Evolutionary conservation across 2,113 vertebrate genomes (phyloP).

Genomic region (Thamnaconus septentrionalis): DNA sequence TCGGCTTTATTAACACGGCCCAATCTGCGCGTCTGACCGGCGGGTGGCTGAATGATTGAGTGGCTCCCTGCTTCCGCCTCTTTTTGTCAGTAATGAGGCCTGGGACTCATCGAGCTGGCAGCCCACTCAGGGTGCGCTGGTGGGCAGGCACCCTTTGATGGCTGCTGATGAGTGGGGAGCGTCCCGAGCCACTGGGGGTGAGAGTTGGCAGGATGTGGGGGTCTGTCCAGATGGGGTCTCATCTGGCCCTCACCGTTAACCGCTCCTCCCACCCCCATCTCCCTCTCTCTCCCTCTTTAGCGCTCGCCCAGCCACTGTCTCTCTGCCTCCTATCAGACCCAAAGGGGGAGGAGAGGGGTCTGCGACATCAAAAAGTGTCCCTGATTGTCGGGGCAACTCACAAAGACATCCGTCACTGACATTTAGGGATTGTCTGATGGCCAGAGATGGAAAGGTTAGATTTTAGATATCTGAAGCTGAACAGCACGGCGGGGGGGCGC

Average conservation of each 20-base stretch:
- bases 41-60: slow-evolving; percentile 43
- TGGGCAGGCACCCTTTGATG: slow-evolving; percentile 66
- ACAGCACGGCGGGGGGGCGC: slow-evolving; percentile 23
- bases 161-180: slow-evolving; percentile 56
- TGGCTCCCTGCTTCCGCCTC: slow-evolving; percentile 34
- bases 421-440: slow-evolving; percentile 67
- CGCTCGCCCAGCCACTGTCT: slow-evolving; percentile 29
- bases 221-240: slow-evolving; percentile 72
- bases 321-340: slow-evolving; percentile 39
- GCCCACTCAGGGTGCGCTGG: slow-evolving; percentile 48
- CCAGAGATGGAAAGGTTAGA: slow-evolving; percentile 64
- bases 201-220: slow-evolving; percentile 61
- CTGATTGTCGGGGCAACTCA: slow-evolving; percentile 51
- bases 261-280: slow-evolving; percentile 3
- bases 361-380: slow-evolving; percentile 54
- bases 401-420: slow-evolving; percentile 62
- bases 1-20: slow-evolving; percentile 10
- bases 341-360: slow-evolving; percentile 54
- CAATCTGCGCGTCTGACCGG: slow-evolving; percentile 2
- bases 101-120: slow-evolving; percentile 46
- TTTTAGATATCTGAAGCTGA: slow-evolving; percentile 58
- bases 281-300: background rate
- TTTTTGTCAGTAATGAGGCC: slow-evolving; percentile 58
- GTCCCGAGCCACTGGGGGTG: slow-evolving; percentile 48
- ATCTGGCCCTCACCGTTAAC: slow-evolving; percentile 43